A percentile compares a stretch with the other conserved stretches of the same genome.
Evolutionary conservation across 2,113 vertebrate species (phyloP).

Genomic region (Tachycineta bicolor): DNA sequence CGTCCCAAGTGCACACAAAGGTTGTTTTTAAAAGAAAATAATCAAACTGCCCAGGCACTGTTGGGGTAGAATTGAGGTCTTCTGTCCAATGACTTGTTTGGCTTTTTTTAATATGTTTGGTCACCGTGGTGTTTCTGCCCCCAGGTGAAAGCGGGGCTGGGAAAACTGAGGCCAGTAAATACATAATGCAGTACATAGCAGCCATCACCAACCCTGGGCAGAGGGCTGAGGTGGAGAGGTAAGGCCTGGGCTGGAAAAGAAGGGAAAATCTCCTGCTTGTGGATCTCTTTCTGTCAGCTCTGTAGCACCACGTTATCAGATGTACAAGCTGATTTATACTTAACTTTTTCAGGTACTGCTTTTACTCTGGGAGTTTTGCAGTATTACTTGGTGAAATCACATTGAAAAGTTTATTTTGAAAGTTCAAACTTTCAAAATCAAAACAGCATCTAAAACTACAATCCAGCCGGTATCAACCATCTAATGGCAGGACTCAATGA

Average conservation of each 20-base stretch:
- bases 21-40: neutral
- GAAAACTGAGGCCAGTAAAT: constrained; percentile 98
- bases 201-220: constrained; percentile 97
- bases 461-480: neutral
- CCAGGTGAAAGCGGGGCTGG: constrained; percentile 97
- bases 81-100: neutral
- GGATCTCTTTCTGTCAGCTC: neutral
- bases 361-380: neutral
- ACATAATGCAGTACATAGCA: constrained; percentile 99
- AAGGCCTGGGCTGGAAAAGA: neutral
- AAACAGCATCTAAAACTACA: neutral
- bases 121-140: neutral
- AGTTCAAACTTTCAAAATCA: neutral
- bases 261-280: neutral
- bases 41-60: rapidly evolving
- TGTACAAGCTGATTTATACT: neutral
- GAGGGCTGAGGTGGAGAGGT: constrained; percentile 97
- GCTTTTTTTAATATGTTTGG: neutral
- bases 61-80: neutral
- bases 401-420: neutral
- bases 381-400: neutral
- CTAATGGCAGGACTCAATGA: neutral
- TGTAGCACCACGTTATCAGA: neutral
- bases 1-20: neutral
- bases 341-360: neutral